Percentiles rank a stretch among this genome's conserved stretches.
phyloP scores from a whole-genome alignment of 2,888 invertebrate species.

The Polia nebulosa region DNA sequence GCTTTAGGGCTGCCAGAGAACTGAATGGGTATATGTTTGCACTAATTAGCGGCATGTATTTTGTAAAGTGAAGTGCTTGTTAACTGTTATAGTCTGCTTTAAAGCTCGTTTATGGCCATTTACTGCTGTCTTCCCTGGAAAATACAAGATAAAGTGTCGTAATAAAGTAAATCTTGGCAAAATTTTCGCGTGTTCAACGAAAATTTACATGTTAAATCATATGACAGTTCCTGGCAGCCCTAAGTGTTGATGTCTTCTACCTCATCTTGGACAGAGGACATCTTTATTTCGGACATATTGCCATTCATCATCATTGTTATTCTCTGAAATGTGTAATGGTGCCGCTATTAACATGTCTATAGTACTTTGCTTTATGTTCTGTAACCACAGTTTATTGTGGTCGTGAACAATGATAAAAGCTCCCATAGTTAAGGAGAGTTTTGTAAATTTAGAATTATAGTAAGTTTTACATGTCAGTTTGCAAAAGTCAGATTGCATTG shows the following conservation, averaged over 20 bases:
- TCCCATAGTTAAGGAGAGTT: slow-evolving; percentile 14
- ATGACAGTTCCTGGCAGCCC: slow-evolving; percentile 67
- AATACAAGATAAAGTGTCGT: not conserved
- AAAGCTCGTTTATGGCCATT: not conserved
- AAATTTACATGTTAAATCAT: slow-evolving; percentile 13
- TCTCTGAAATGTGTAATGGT: slow-evolving; percentile 82
- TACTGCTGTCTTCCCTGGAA: not conserved
- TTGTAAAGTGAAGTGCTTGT: slow-evolving; percentile 1
- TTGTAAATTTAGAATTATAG: not conserved
- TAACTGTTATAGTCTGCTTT: not conserved
- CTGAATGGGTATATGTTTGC: slow-evolving; percentile 32
- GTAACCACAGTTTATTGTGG: slow-evolving; percentile 47
- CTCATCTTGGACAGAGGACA: slow-evolving; percentile 71
- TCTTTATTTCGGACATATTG: slow-evolving; percentile 80
- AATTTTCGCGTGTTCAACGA: not conserved
- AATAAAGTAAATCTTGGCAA: not conserved
- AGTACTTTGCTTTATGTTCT: slow-evolving; percentile 63
- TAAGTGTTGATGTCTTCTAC: slow-evolving; percentile 57
- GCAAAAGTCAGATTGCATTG: not conserved
- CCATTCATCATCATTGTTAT: slow-evolving; percentile 83
- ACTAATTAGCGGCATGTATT: slow-evolving; percentile 52
- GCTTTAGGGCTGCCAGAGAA: slow-evolving; percentile 70
- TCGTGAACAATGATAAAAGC: slow-evolving; percentile 25
- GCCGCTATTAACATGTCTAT: slow-evolving; percentile 70
- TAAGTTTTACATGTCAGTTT: not conserved